Conservation (phyloP, 37 sponge, comb jelly and placozoan species). For the Chondrosia reniformis region DNA sequence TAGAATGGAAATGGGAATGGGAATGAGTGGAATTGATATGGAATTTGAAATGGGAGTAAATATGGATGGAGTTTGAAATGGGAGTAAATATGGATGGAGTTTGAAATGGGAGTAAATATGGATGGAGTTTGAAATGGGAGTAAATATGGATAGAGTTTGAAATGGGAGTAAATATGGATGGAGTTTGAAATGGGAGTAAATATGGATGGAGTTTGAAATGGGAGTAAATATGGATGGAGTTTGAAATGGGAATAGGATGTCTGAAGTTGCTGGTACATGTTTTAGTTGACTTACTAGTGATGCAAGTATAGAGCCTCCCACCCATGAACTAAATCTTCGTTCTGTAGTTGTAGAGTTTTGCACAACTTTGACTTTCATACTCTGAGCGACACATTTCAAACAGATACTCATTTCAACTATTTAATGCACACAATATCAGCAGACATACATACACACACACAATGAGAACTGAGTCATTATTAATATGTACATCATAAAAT, state of each 20-base stretch:
- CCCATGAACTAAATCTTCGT: slow-evolving; percentile 87
- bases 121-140: neutral
- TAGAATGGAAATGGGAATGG: neutral
- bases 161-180: too few species aligned
- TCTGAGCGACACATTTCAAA: slow-evolving; percentile 29
- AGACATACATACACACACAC: neutral
- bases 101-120: neutral
- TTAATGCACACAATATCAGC: neutral
- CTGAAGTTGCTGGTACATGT: neutral
- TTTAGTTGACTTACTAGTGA: slow-evolving; percentile 73
- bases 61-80: neutral
- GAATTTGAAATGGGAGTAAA: neutral
- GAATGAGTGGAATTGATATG: neutral
- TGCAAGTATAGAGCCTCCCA: slow-evolving; percentile 92
- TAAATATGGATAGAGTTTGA: neutral
- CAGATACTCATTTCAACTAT: neutral
- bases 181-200: neutral
- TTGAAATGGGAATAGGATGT: neutral
- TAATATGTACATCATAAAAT: neutral
- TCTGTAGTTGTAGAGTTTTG: slow-evolving; percentile 71
- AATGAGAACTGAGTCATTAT: neutral
- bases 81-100: neutral
- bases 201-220: neutral
- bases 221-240: too few species aligned
- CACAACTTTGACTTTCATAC: slow-evolving; percentile 72